These are phyloP conservation scores for Sycophaga agraensis DNA, from an alignment of 1,140 invertebrate genomes.

Conservation along the genomic window DNA sequence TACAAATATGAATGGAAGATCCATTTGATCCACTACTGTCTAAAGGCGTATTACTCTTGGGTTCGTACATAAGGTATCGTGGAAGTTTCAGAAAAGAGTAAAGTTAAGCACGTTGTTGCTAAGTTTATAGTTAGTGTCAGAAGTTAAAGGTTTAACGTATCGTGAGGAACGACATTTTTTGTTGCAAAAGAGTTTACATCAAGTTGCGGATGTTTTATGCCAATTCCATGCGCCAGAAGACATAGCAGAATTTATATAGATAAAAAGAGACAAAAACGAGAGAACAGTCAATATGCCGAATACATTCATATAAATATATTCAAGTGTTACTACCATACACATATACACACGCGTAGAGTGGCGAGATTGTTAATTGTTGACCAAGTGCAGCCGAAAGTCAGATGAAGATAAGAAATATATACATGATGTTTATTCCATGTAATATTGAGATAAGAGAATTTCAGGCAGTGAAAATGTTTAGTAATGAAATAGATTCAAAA, in stretches of 20 bases:
- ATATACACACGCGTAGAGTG: background rate
- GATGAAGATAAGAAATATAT: background rate
- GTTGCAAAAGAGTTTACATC: too few relatives aligned
- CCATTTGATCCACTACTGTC: too few relatives aligned
- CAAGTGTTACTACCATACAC: slow-evolving; percentile 6
- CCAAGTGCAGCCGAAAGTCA: background rate
- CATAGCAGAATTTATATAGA: slow-evolving; percentile 11
- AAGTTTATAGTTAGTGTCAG: too few relatives aligned
- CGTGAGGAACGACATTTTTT: too few relatives aligned
- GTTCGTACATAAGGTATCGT: too few relatives aligned
- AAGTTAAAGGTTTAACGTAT: too few relatives aligned
- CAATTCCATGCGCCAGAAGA: slow-evolving; percentile 19
- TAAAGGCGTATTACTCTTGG: slow-evolving; percentile 3
- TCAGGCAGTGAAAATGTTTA: background rate
- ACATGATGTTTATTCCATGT: slow-evolving; percentile 9
- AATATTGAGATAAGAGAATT: background rate
- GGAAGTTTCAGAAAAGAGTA: too few relatives aligned
- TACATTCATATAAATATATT: slow-evolving; percentile 21
- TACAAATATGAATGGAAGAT: too few relatives aligned
- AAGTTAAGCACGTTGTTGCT: too few relatives aligned
- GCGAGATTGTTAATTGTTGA: slow-evolving; percentile 26
- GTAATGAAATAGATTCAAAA: slow-evolving; percentile 12
- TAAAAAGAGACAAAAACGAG: slow-evolving; percentile 15
- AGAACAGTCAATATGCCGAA: slow-evolving; percentile 22
- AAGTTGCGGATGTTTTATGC: slow-evolving; percentile 7